Conservation (phyloP, 2,888 invertebrate species). For the Anthophora plumipes region DNA sequence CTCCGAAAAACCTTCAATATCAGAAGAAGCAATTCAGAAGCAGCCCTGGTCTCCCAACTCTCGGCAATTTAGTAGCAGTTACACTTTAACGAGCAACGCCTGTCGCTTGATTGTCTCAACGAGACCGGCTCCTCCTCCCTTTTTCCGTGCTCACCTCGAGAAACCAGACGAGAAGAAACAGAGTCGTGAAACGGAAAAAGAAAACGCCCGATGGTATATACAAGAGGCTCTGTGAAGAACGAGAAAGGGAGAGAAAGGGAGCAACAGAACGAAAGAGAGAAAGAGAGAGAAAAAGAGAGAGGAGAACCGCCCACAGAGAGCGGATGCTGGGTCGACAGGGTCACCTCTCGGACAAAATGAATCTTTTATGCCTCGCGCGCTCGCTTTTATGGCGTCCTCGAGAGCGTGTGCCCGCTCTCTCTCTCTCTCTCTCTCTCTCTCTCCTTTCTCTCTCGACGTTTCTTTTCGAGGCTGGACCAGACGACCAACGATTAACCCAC, state of each 20-base stretch:
- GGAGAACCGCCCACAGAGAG: constrained; percentile 71
- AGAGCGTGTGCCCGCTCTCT: constrained; percentile 11
- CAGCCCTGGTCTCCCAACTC: constrained; percentile 69
- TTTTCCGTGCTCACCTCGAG: constrained; percentile 51
- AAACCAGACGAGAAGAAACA: constrained; percentile 24
- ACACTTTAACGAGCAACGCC: constrained; percentile 67
- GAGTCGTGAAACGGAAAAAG: constrained; percentile 35
- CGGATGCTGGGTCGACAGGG: constrained; percentile 77
- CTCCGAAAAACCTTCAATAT: not conserved
- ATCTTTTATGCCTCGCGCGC: constrained; percentile 70
- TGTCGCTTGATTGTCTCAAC: constrained; percentile 74
- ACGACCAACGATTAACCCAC: constrained; percentile 42
- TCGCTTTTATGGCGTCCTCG: constrained; percentile 65
- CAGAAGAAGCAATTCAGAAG: not conserved
- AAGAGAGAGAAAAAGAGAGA: constrained; percentile 28
- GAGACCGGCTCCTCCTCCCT: constrained; percentile 59
- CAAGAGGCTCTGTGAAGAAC: constrained; percentile 9
- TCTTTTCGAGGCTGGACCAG: constrained; percentile 33
- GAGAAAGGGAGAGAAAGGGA: constrained; percentile 18
- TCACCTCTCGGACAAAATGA: constrained; percentile 73
- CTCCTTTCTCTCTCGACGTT: constrained; percentile 12
- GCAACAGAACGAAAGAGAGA: not conserved
- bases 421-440: constrained; percentile 4
- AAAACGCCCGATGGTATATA: constrained; percentile 14
- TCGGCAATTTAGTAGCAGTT: constrained; percentile 75